Base-by-base conservation (phyloP, 2,797 vertebrate species). In the Artibeus lituratus region DNA sequence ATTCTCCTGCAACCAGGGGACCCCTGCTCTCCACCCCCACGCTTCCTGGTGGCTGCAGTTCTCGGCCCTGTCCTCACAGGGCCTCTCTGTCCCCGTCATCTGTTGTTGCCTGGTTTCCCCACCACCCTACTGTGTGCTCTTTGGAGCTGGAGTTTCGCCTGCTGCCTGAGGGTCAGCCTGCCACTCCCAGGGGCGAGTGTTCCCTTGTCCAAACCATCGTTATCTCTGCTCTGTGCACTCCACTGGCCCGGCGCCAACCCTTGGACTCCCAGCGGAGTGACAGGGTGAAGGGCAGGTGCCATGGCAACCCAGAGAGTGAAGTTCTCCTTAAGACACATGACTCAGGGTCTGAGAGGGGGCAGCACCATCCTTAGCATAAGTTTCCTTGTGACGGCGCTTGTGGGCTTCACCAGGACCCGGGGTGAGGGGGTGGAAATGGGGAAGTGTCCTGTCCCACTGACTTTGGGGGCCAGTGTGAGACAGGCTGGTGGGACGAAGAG, bases 321-420 rank as follows among this genome's bases (percentile, higher is more conserved):
- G 57, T 87, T 83, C 77, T 73, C 59, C 69, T 57, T 59, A 70
- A 24, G 37, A 74, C n/a, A 19, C 65, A 22, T 19, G 16, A 37
- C 39, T 53, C 29, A 44, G 69, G 57, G 94, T 87, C 86, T 94
- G 51, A 72, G 80, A 93, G n/a, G 0, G 22, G 67, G 44, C 37
- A 9, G 80, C 37, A 11, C 35, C 42, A 1, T 85, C 35, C 32
- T 73, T 10, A 26, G 53, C 26, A 59, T 53, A 26, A 55, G 42
- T 73, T 90, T 90, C 51, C 82, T 81, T 55, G 19, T 67, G 22
- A 82, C 21, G 21, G 21, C 18, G n/a, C 35, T 73, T 73, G 78
- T 69, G n/a, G 16, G 81, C 59, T 70, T 91, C 73, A 18, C 55
- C 37, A 44, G 35, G 67, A 70, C 16, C 7, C 18, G 74, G 47